Base-by-base conservation (phyloP, 1,140 invertebrate genomes). In the Phocides pigmalion region DNA sequence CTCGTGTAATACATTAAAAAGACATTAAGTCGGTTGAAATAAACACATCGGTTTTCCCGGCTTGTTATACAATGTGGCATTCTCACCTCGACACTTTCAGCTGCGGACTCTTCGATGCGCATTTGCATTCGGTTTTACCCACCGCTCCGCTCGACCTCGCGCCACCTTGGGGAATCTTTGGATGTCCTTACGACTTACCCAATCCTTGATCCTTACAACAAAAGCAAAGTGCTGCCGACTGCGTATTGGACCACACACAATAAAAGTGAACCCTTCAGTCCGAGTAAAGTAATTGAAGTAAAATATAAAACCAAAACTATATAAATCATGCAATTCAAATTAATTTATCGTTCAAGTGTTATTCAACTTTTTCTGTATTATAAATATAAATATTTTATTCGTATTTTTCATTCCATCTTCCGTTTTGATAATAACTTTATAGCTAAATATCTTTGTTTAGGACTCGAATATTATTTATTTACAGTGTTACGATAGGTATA, bases 111-210 rank as follows among this genome's bases (percentile, higher is more conserved):
- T 53, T 71, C 54, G 35, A 56, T 46, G 35, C 58, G 39, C 61
- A 79, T 81, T 78, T 74, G 62, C 73, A 81, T 83, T 71, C 50
- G 75, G 76, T 72, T 81, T 82, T 82, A 80, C 72, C 72, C 72
- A 66, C 47, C 68, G 61, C 25, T n/a, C 14, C 39, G 54, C 25
- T 12, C 32, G 32, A 11, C 12, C 35, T 39, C 11, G 35, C 35
- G n/a, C 4, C n/a, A 3, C 14, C 35, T 39, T 39, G 12, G 28
- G 9, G 9, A 11, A 5, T 32, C 28, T 11, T 39, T 11, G 14
- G n/a, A 3, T 14, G 35, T 39, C 12, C 12, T 14, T 39, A 14
- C 28, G 9, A 8, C 32, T 0, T 14, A 39, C 1, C n/a, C 12
- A 32, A 32, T 28, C n/a, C n/a, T 3, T 22, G 20, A 28, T 28